Conservation (phyloP, 2,113 vertebrate species). For the Tichodroma muraria region DNA sequence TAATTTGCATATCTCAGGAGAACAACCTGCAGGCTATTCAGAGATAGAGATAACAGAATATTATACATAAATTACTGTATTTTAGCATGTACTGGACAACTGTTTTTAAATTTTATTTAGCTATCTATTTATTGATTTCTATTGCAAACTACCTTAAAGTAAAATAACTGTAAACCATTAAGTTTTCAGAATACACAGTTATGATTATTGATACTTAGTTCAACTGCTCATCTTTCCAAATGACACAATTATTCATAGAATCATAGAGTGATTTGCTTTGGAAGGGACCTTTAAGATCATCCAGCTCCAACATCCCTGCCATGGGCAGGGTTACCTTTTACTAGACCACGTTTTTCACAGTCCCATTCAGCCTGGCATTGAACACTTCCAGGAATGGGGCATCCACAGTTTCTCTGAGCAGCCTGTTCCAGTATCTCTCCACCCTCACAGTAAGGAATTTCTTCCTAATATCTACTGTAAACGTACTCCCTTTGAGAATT, state of each 20-base stretch:
- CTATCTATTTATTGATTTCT: background rate
- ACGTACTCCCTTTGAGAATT: background rate
- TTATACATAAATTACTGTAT: background rate
- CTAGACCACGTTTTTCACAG: background rate
- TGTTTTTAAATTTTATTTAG: background rate
- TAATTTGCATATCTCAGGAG: constrained; percentile 41
- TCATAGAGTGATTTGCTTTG: background rate
- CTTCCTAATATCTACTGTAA: background rate
- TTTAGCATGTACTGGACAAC: background rate
- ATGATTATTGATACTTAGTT: background rate
- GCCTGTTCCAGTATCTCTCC: background rate
- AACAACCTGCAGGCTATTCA: background rate
- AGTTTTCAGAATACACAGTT: background rate
- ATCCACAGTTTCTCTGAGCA: background rate
- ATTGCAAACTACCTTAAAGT: background rate
- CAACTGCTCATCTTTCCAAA: background rate
- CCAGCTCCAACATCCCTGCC: background rate
- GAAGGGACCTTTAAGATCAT: background rate
- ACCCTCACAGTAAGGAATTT: background rate
- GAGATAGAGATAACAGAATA: background rate
- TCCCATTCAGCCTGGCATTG: background rate
- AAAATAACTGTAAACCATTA: background rate
- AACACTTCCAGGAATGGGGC: background rate
- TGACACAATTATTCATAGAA: background rate
- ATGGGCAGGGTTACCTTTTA: background rate